Evolutionary conservation across 2,113 vertebrate species (phyloP), one percentile per base, ranked within the genome.

Genomic region (Ginglymostoma cirratum): DNA sequence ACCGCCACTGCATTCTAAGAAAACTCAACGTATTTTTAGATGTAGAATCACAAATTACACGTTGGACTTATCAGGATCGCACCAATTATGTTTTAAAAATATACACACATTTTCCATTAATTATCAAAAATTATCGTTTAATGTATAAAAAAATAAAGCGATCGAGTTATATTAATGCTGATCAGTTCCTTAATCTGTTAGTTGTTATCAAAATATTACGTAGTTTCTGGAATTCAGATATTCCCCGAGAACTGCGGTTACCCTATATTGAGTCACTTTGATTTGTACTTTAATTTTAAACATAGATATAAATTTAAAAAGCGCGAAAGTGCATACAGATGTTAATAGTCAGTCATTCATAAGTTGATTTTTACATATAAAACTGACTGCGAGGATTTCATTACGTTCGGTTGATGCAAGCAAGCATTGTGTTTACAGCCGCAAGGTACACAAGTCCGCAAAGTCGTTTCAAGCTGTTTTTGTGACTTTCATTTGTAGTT

Each of bases 11-110:
- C n/a, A 66, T 34, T 61, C 66, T 38, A 34, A 66, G 89, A 34
- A 55, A 55, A 30, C 52, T 90, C 30, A 90, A 61, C 10, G 52
- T 24, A 90, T 90, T 66, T 61, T 93, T 21, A 93, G 65, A 67
- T 93, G 89, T 34, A 61, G 61, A 93, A 93, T 19, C 61, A 93
- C 34, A 93, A 93, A 38, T 93, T n/a, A 67, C 34, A 93, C 89
- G 34, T 66, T 17, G 61, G 89, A 67, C n/a, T 38, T 93, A 92
- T 66, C 30, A 61, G 27, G 30, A 61, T 93, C 61, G 21, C 65
- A n/a, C 52, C 52, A 90, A 90, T 90, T 52, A n/a, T 61, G 3
- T 15, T 27, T n/a, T 61, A 61, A 61, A 90, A 90, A 90, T 15
- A 61, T 52, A 19, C 87, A 34, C 24, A 66, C 89, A 15, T 19